phyloP scores from a whole-genome alignment of 2,113 vertebrate species.

The Lepisosteus oculatus region DNA sequence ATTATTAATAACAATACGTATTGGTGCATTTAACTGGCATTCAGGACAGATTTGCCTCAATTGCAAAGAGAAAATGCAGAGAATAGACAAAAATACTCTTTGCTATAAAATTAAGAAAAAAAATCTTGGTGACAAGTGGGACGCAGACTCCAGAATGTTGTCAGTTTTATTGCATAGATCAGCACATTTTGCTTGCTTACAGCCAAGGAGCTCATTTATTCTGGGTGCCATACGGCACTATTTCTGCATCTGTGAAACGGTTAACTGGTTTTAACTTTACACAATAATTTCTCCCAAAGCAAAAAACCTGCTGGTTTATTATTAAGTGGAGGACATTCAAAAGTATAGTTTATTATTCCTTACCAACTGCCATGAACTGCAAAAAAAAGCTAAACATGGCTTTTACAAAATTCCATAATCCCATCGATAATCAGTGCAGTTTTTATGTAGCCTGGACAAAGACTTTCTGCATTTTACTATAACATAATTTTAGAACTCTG shows the following conservation, averaged over 20 bases:
- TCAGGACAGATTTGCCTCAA: too few species aligned
- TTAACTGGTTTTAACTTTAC: constrained; percentile 4
- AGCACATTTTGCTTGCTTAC: constrained; percentile 19
- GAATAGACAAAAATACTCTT: too few species aligned
- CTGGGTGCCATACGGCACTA: constrained; percentile 6
- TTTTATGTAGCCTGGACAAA: too few species aligned
- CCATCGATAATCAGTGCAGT: not conserved
- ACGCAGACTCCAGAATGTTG: not conserved
- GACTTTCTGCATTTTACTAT: too few species aligned
- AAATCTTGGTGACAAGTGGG: not conserved
- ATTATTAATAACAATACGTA: too few species aligned
- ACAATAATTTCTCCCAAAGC: constrained; percentile 8
- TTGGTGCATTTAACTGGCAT: too few species aligned
- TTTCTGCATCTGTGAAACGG: constrained; percentile 13
- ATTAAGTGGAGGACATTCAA: not conserved
- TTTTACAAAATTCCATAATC: not conserved
- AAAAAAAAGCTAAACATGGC: not conserved
- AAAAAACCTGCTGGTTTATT: not conserved
- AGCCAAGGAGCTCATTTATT: constrained; percentile 13
- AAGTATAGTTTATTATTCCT: not conserved
- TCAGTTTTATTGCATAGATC: constrained; percentile 23
- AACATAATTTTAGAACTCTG: too few species aligned
- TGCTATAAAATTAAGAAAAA: too few species aligned
- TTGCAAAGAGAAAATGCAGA: too few species aligned
- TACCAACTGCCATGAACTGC: not conserved